These are phyloP conservation scores for Seriola quinqueradiata DNA, from an alignment of 2,113 vertebrate species.

Conservation along the genomic window DNA sequence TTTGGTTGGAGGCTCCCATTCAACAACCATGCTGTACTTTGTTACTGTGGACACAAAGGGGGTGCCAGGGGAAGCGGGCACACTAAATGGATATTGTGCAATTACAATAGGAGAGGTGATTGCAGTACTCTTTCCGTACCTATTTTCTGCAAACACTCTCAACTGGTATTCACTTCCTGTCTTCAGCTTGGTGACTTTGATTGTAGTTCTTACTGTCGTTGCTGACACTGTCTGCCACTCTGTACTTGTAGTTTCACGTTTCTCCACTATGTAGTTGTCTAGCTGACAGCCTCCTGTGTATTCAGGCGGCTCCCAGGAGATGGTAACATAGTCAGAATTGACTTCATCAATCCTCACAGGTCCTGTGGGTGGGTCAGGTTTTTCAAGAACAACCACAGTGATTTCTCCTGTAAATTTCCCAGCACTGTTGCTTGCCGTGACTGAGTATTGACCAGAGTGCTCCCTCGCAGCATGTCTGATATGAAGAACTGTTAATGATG, in stretches of 20 bases:
- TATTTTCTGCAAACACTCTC: conserved; percentile 96
- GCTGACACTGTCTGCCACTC: conserved; percentile 95
- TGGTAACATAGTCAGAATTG: conserved; percentile 90
- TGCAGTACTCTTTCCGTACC: conserved; percentile 93
- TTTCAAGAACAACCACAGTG: conserved; percentile 93
- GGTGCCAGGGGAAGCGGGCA: conserved; percentile 90
- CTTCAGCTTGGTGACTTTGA: conserved; percentile 94
- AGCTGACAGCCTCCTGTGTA: conserved; percentile 97
- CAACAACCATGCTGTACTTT: conserved; percentile 94
- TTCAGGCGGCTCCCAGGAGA: conserved; percentile 95
- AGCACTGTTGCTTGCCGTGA: conserved; percentile 91
- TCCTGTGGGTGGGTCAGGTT: conserved; percentile 92
- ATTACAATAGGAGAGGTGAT: conserved; percentile 90
- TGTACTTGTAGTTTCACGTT: conserved; percentile 92
- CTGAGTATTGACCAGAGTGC: conserved; percentile 92
- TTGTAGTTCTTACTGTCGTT: conserved; percentile 96
- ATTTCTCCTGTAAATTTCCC: conserved; percentile 89
- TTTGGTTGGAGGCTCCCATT: conserved; percentile 94
- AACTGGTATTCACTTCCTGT: conserved; percentile 97
- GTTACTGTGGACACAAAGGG: conserved; percentile 91
- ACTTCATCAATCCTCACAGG: conserved; percentile 94
- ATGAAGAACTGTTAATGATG: conserved; percentile 88
- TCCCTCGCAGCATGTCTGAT: conserved; percentile 95
- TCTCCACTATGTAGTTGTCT: conserved; percentile 97
- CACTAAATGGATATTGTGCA: conserved; percentile 95